Evolutionary conservation across 2,888 invertebrate genomes (phyloP).

Genomic region (Standfussiana lucernea): DNA sequence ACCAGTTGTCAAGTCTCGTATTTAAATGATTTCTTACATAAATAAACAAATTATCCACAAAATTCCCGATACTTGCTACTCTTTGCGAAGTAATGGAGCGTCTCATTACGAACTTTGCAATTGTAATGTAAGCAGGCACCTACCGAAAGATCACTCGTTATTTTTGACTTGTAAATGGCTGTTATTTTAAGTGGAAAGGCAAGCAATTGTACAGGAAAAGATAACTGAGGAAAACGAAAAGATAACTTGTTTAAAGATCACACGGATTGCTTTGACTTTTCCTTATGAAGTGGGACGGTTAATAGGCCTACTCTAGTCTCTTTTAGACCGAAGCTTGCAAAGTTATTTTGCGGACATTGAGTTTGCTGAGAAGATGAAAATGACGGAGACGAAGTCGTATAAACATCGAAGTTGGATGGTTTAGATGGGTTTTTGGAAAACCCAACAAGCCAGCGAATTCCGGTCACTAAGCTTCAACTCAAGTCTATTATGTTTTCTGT

Average conservation of each 20-base stretch:
- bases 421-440: not conserved
- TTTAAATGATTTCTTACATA: slow-evolving; percentile 20
- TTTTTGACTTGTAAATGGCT: slow-evolving; percentile 42
- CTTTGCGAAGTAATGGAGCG: slow-evolving; percentile 47
- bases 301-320: not conserved
- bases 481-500: too few species aligned
- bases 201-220: slow-evolving; percentile 20
- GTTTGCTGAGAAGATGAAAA: not conserved
- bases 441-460: not conserved
- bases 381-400: not conserved
- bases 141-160: slow-evolving; percentile 36
- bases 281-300: not conserved
- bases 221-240: slow-evolving; percentile 8
- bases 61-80: slow-evolving; percentile 13
- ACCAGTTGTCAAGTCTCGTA: slow-evolving; percentile 7
- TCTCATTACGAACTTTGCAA: slow-evolving; percentile 53
- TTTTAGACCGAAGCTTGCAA: not conserved
- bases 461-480: too few species aligned
- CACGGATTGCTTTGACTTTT: not conserved
- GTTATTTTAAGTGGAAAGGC: slow-evolving; percentile 27
- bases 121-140: slow-evolving; percentile 52
- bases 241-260: slow-evolving; percentile 19
- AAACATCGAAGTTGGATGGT: not conserved
- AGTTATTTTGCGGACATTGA: not conserved
- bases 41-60: slow-evolving; percentile 40